Evolutionary conservation across 2,888 invertebrate genomes (phyloP), one percentile per base, ranked within the genome.

Genomic region (Pollenia amentaria): DNA sequence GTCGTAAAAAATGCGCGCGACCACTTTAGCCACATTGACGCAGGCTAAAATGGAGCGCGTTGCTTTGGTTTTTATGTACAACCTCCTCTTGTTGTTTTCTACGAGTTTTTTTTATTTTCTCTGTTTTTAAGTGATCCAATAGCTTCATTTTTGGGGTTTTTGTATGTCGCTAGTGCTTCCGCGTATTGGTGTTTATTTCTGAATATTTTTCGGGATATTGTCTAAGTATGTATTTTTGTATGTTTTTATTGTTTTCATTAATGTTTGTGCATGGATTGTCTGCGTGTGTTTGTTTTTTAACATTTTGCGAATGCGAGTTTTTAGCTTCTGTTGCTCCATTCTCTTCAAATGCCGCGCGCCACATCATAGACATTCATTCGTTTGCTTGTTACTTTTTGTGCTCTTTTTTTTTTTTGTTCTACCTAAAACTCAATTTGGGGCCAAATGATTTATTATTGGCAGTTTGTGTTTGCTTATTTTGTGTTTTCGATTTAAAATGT

Each of bases 41-140:
- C 85, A 84, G 83, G 76, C 84, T 72, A 80, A 84, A 84, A 69
- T 77, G 73, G 62, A 87, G 73, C 84, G 84, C 84, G 80, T 87
- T 81, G 69, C 79, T 86, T 73, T 79, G 73, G 46, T 79, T 84
- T 80, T 60, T 29, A 18, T 76, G 48, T 79, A 55, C 70, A 81
- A 84, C 46, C 69, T 85, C 85, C 51, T 76, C 57, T 60, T 79
- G 18, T 62, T 65, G 40, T 82, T 70, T 53, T 69, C 62, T 73
- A 69, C 67, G 44, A 80, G 70, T 81, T 78, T 79, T 57, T 85
- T 88, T 53, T 46, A 42, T 67, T 67, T 72, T 75, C 21, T 70
- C 48, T 55, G 75, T 83, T 69, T 88, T 83, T 10, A 55, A 60
- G 72, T 80, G 86, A 79, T 86, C 83, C 79, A 86, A 11, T 42